Evolutionary conservation across 2,888 invertebrate genomes (phyloP).

Genomic region (Hypolimnas misippus): DNA sequence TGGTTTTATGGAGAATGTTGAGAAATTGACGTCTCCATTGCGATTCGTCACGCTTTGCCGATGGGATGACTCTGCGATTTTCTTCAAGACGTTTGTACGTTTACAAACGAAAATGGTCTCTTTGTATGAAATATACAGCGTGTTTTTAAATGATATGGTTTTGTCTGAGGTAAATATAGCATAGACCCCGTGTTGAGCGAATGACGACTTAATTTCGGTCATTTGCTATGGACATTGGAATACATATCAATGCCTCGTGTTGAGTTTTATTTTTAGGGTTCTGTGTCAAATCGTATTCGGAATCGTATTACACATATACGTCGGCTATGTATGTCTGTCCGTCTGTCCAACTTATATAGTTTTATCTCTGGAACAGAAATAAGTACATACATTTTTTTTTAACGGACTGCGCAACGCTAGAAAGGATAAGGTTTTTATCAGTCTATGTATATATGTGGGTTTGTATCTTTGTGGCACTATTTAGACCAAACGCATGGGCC

Average conservation of each 20-base stretch:
- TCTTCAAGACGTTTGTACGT: slow-evolving; percentile 30
- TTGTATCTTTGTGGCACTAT: no score
- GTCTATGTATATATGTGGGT: no score
- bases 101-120: slow-evolving; percentile 5
- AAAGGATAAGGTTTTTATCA: no score
- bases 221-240: slow-evolving; percentile 65
- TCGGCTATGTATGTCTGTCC: no score
- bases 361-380: no score
- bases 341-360: no score
- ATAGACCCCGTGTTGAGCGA: slow-evolving; percentile 66
- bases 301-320: no score
- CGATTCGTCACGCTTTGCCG: slow-evolving; percentile 74
- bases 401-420: no score
- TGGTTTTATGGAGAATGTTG: slow-evolving; percentile 77
- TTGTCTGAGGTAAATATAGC: slow-evolving; percentile 53
- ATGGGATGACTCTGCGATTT: slow-evolving; percentile 75
- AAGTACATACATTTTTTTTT: no score
- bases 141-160: slow-evolving; percentile 9
- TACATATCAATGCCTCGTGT: slow-evolving; percentile 31
- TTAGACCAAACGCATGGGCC: no score
- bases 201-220: slow-evolving; percentile 76
- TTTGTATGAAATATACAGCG: not conserved
- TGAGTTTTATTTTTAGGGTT: no score
- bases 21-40: slow-evolving; percentile 77
- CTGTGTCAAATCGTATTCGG: no score